Conservation (phyloP, 1,140 invertebrate genomes). For the Schlechtendalia chinensis region DNA sequence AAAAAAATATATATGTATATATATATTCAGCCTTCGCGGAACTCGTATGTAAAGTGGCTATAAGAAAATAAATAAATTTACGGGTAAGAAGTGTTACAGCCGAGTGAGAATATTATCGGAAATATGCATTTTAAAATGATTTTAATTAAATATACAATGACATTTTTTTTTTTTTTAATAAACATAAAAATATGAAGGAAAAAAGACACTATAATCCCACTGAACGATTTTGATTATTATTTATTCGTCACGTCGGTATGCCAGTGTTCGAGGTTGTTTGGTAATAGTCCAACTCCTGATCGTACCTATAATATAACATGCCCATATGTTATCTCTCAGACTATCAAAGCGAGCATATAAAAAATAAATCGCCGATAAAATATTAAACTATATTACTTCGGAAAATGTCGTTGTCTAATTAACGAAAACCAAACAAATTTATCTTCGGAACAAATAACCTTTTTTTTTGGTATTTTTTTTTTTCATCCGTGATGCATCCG, state of each 20-base stretch:
- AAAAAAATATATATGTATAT: neutral
- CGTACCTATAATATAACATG: neutral
- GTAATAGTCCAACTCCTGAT: neutral
- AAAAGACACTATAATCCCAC: neutral
- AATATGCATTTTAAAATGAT: neutral
- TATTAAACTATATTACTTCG: neutral
- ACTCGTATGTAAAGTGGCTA: neutral
- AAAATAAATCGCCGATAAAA: neutral
- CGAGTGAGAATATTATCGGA: neutral
- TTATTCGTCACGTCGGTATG: neutral
- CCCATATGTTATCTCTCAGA: neutral
- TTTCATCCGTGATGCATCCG: neutral
- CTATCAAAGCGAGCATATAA: neutral
- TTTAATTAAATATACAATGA: conserved; percentile 8
- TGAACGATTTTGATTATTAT: neutral
- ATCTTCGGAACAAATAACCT: no score
- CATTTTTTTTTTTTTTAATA: neutral
- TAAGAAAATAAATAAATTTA: neutral
- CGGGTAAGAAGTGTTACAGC: neutral
- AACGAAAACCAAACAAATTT: no score
- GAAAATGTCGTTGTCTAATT: no score
- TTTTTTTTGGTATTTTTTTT: no score
- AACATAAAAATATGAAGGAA: neutral
- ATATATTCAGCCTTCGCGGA: neutral
- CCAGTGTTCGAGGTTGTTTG: neutral